Base-by-base conservation (phyloP, 1,140 invertebrate genomes). In the Eurosta solidaginis region DNA sequence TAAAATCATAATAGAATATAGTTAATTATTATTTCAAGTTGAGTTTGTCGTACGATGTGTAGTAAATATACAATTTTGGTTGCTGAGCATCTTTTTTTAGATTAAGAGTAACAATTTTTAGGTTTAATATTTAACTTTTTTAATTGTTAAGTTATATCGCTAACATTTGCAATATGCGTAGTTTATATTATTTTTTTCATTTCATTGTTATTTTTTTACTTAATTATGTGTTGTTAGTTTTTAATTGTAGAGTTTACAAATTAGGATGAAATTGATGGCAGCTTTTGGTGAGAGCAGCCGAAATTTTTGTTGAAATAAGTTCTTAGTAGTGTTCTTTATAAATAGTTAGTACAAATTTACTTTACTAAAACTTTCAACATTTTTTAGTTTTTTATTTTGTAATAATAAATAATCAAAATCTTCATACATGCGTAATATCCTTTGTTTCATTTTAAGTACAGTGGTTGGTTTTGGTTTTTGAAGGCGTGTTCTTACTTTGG, bases 211-310 rank as follows among this genome's bases (percentile, higher is more conserved):
- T 68, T 59, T 59, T 59, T 17, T 27, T 54, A 54, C 50, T 54
- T 20, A 25, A 3, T 20, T 54, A 54, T 27, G 76, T 49, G 52
- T 74, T 74, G 9, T 40, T n/a, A 17, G n/a, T 63, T 79, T 52
- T 77, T 79, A 81, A 68, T 78, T 80, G 73, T 81, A 40, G 33
- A 68, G 40, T 20, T 40, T 40, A 68, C 59, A 42, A 42, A 20
- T 40, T 14, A 40, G 59, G 36, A 33, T 68, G 59, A 68, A 68
- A 68, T 42, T n/a, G 22, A 20, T 68, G 59, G 59, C 59, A 68
- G 59, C 59, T 40, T 68, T 68, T 36, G 59, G 59, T 68, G 59
- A 68, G 59, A 68, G 59, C 59, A 68, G 59, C 59, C 59, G 22
- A 68, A 59, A 68, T 29, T 68, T 40, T 33, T n/a, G n/a, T 68